Evolutionary conservation across 2,113 vertebrate species (phyloP), one percentile per base, ranked within the genome.

Genomic region (Charadrius vociferus): DNA sequence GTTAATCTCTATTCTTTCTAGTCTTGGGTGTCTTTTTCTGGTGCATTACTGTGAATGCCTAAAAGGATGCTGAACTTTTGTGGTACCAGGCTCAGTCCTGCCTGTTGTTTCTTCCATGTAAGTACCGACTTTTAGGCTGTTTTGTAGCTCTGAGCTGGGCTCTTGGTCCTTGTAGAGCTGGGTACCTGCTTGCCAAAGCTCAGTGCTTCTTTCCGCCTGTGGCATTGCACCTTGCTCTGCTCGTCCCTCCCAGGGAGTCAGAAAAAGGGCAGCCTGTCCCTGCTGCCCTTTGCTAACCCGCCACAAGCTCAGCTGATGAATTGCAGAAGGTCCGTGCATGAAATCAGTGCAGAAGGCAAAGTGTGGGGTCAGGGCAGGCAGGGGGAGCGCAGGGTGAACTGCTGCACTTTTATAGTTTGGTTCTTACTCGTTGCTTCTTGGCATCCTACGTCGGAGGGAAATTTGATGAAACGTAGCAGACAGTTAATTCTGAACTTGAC

Each of bases 81-180:
- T 52, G 49, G 30, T 74, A 41, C 58, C n/a, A 58, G 24, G 6
- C n/a, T 91, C 29, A 7, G 24, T 68, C 20, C n/a, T 77, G 45
- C 34, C 43, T 62, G 10, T 39, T 49, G 32, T 74, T 87, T 58
- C 34, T 71, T 67, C 36, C 2, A 0, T 19, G 3, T 13, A 22
- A 37, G 14, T 59, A 32, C 14, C 0, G 0, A 36, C 26, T 83
- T 81, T 3, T 43, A 0, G 16, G 23, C 21, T 14, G 1, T 65
- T 82, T 45, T 16, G 14, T 36, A 56, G 18, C 49, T 81, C 43
- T 52, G 14, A 47, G 9, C 30, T n/a, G 19, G 23, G 18, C 61
- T 87, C 36, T 39, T 23, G 21, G 10, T 89, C 24, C 20, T 61
- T 24, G 4, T 29, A 30, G 39, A 26, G 9, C 23, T 1, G 9